Evolutionary conservation across 1,140 invertebrate species (phyloP), one percentile per base, ranked within the genome.

Genomic region (Heliothis subflexa): DNA sequence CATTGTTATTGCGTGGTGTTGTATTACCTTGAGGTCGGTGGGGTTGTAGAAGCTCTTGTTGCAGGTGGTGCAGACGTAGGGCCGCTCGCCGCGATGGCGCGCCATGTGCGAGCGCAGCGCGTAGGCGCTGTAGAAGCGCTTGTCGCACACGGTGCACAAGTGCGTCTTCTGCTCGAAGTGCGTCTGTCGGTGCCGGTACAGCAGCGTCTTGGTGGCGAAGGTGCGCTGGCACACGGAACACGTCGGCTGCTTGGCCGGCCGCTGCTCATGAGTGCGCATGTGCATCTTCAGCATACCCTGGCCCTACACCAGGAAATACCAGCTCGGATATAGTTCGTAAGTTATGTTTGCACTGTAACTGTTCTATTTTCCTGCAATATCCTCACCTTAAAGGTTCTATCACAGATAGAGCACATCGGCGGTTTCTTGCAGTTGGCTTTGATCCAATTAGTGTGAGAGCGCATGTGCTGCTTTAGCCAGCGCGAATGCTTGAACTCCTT

Each of bases 201-300:
- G 88, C 16, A 96, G 89, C 0, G 95, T 95, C 79, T 96, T 96
- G 28, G 94, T 95, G 57, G 95, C 92, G 86, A 96, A 96, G 0
- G 93, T 94, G 13, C 95, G 94, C 59, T 95, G 93, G 83, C 95
- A 96, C 13, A 96, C 95, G 13, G 95, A 95, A 81, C 95, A 96
- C 3, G 95, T 95, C 2, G 95, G 95, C 78, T 95, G 94, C 76
- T 94, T 95, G 0, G 95, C 93, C 0, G 95, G 95, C 0, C 95
- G 85, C 71, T 94, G 88, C 79, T 96, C 95, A 89, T 96, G 95
- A 0, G 95, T 96, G 7, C 95, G 94, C 95, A 96, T 96, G 84
- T 96, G 95, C 95, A 96, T 95, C 80, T 95, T 95, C 28, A 96
- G 81, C 95, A 96, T 96, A 9, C 95, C 95, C 4, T 95, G 95